A percentile compares a stretch with the other conserved stretches of the same genome.
phyloP scores from a whole-genome alignment of 2,888 invertebrate genomes.

The Malacosoma neustria region DNA sequence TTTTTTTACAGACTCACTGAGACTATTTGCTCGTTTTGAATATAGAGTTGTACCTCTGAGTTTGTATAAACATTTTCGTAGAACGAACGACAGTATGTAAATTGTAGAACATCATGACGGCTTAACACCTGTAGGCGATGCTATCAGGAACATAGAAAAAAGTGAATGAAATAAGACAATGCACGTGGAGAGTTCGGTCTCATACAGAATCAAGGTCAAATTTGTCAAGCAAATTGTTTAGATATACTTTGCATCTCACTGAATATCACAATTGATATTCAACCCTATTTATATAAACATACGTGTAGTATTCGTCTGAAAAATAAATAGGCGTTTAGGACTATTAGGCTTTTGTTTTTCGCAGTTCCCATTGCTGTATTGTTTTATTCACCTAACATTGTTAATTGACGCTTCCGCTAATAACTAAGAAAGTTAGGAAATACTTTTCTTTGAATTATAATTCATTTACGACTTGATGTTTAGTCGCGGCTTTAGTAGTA shows the following conservation, averaged over 20 bases:
- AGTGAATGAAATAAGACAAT: conserved; percentile 59
- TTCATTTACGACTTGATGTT: too few species aligned
- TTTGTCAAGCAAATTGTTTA: conserved; percentile 55
- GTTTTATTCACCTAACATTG: conserved; percentile 55
- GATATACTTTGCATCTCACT: conserved; percentile 29
- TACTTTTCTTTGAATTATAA: background rate
- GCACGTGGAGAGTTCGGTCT: conserved; percentile 48
- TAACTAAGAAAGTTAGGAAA: conserved; percentile 16
- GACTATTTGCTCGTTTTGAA: too few species aligned
- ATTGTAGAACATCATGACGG: conserved; percentile 2
- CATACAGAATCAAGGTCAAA: conserved; percentile 64
- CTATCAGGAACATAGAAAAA: conserved; percentile 41
- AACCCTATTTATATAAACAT: conserved; percentile 8
- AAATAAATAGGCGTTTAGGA: conserved; percentile 14
- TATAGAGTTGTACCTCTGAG: too few species aligned
- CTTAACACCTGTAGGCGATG: conserved; percentile 19
- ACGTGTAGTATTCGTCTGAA: conserved; percentile 11
- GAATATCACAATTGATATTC: too few species aligned
- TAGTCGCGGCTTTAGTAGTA: too few species aligned
- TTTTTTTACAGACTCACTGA: too few species aligned
- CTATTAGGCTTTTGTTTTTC: conserved; percentile 17
- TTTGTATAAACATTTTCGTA: too few species aligned
- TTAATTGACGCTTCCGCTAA: conserved; percentile 62
- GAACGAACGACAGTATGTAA: too few species aligned
- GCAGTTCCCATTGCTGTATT: conserved; percentile 51